Conservation (phyloP, 2,113 vertebrate species). For the Corythornis cristatus region DNA sequence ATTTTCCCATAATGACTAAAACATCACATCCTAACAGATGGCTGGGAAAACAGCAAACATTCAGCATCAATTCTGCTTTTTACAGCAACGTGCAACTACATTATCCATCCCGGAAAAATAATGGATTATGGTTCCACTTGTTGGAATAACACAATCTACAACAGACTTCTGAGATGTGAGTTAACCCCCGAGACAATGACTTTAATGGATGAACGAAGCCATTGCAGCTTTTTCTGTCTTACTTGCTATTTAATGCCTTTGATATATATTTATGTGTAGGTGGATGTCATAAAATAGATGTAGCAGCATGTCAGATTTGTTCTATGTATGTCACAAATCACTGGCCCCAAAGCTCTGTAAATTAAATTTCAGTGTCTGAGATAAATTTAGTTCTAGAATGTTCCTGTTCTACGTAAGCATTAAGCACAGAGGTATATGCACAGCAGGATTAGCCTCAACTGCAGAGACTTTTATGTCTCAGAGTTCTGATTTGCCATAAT, state of each 20-base stretch:
- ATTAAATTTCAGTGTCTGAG: background rate
- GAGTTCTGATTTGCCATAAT: slow-evolving; percentile 7
- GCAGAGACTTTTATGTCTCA: slow-evolving; percentile 7
- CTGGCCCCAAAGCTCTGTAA: background rate
- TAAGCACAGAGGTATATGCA: background rate
- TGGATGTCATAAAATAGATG: background rate
- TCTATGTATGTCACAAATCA: background rate
- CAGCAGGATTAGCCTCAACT: background rate
- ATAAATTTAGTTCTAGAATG: background rate
- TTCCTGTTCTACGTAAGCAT: background rate
- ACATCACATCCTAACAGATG: slow-evolving; percentile 12
- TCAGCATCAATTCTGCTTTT: background rate
- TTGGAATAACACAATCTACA: background rate
- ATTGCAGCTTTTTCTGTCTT: background rate
- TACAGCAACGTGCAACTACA: background rate
- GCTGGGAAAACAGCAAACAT: background rate
- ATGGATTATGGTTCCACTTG: background rate
- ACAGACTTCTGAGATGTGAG: background rate
- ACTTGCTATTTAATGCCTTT: background rate
- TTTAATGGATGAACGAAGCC: background rate
- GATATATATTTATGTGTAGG: background rate
- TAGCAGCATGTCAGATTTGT: background rate
- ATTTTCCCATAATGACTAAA: background rate
- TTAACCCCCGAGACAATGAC: background rate
- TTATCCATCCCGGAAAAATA: background rate